These are phyloP conservation scores for Ramphastos sulfuratus DNA, from an alignment of 2,113 vertebrate genomes.

Conservation along the genomic window DNA sequence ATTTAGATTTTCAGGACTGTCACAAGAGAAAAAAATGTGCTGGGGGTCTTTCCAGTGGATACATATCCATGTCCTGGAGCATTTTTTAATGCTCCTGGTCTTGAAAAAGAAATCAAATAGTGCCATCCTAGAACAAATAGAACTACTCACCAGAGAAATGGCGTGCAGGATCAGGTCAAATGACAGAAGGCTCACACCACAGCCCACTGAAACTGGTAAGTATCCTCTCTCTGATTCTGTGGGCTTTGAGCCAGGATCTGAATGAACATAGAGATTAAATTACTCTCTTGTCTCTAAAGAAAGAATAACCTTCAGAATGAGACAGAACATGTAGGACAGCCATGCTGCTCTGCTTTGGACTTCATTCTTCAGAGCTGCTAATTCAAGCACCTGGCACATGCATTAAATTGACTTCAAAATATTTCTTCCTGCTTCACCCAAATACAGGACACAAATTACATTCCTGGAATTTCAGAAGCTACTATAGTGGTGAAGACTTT, in stretches of 20 bases:
- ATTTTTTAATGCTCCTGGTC: background rate
- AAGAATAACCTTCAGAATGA: slow-evolving; percentile 16
- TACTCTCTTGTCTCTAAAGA: slow-evolving; percentile 36
- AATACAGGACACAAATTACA: slow-evolving; percentile 45
- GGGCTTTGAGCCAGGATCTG: slow-evolving; percentile 12
- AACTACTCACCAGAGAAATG: background rate
- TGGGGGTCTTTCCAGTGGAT: background rate
- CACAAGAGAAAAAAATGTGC: background rate
- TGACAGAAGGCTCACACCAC: background rate
- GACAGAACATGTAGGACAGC: slow-evolving; percentile 40
- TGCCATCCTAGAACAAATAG: background rate
- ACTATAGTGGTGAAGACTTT: slow-evolving; percentile 20
- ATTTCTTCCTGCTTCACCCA: slow-evolving; percentile 38
- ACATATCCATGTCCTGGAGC: background rate
- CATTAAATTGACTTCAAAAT: slow-evolving; percentile 59
- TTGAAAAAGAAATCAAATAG: background rate
- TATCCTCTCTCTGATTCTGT: rapidly evolving
- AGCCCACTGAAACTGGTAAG: background rate
- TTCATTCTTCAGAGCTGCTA: slow-evolving; percentile 42
- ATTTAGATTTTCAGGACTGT: background rate
- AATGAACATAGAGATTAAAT: slow-evolving; percentile 28
- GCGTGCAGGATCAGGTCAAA: background rate
- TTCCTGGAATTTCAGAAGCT: slow-evolving; percentile 51
- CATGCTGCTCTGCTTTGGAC: background rate
- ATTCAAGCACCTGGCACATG: slow-evolving; percentile 57